phyloP scores from a whole-genome alignment of 2,888 invertebrate species.

The Eustalomyia histrio region DNA sequence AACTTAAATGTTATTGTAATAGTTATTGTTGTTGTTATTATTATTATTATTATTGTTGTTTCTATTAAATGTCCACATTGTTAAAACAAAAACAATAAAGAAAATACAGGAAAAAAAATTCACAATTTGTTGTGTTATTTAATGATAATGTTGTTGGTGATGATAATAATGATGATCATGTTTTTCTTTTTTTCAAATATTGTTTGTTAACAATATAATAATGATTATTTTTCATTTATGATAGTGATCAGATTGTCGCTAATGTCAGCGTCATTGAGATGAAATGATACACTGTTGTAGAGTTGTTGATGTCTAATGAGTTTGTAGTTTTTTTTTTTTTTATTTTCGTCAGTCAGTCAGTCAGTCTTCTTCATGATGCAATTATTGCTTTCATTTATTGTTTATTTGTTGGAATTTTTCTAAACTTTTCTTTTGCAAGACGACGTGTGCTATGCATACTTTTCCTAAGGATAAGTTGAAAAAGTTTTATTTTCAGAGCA shows the following conservation, averaged over 20 bases:
- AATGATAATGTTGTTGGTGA: constrained; percentile 47
- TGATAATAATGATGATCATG: constrained; percentile 23
- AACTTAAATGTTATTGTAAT: constrained; percentile 58
- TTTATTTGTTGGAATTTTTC: not conserved
- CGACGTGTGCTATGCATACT: not conserved
- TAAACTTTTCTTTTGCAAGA: not conserved
- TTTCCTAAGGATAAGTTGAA: no score
- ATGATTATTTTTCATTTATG: constrained; percentile 45
- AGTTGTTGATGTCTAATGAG: not conserved
- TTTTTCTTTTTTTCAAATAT: constrained; percentile 26
- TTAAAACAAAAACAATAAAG: constrained; percentile 10
- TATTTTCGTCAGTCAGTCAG: no score
- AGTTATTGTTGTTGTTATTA: constrained; percentile 44
- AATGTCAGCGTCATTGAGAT: constrained; percentile 20
- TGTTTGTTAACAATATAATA: constrained; percentile 54
- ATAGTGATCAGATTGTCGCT: constrained; percentile 46
- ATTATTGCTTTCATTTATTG: not conserved
- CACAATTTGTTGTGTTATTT: constrained; percentile 54
- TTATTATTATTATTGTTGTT: constrained; percentile 44
- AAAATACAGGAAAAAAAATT: constrained; percentile 33
- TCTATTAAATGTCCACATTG: constrained; percentile 55
- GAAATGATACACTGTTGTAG: not conserved
- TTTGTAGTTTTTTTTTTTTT: no score
- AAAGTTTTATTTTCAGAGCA: no score
- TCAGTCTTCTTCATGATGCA: not conserved